Evolutionary conservation across 2,797 vertebrate species (phyloP).

Genomic region (Meda fulgida): DNA sequence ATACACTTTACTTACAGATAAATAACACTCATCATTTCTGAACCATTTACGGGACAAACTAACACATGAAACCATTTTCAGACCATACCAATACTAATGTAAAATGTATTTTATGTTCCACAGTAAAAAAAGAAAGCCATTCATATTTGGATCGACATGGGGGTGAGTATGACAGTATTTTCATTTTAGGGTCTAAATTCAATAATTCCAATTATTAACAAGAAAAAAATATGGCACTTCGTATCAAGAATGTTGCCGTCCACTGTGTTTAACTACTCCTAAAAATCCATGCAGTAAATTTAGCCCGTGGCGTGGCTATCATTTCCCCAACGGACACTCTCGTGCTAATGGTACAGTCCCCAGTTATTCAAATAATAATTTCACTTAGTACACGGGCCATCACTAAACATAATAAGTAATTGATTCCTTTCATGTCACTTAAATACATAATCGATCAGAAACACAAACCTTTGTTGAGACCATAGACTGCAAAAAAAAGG

Average conservation of each 20-base stretch:
- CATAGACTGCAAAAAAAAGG: too few relatives aligned
- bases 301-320: neutral
- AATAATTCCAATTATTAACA: neutral
- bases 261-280: neutral
- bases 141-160: neutral
- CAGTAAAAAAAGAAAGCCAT: too few relatives aligned
- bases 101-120: neutral
- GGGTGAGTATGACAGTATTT: neutral
- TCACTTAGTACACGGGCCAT: neutral
- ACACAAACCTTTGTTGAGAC: neutral
- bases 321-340: neutral
- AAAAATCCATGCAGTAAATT: neutral
- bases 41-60: neutral
- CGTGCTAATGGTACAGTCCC: neutral
- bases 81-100: neutral
- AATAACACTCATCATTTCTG: neutral
- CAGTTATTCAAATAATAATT: neutral
- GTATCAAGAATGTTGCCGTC: neutral
- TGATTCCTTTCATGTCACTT: neutral
- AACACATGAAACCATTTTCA: neutral
- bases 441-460: neutral
- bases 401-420: neutral
- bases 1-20: neutral
- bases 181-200: neutral
- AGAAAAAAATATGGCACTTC: neutral